These are phyloP conservation scores for Dendrolimus kikuchii DNA, from an alignment of 1,140 invertebrate species.

Conservation along the genomic window DNA sequence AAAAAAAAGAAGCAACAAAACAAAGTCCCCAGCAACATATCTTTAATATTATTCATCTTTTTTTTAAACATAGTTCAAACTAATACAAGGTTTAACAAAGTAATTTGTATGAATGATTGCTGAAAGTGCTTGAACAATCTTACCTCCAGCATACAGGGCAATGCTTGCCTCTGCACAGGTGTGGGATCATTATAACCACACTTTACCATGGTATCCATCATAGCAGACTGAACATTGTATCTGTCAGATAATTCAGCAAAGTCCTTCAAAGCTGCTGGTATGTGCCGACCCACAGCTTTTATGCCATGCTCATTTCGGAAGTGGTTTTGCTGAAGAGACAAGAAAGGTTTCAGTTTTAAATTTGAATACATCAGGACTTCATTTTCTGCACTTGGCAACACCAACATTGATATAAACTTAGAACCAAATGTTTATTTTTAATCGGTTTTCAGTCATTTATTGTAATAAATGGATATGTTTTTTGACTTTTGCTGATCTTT, in stretches of 20 bases:
- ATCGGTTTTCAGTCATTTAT: too few species aligned
- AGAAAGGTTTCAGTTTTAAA: neutral
- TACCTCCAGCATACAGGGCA: slow-evolving; percentile 89
- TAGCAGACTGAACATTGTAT: slow-evolving; percentile 74
- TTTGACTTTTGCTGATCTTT: too few species aligned
- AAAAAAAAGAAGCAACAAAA: too few species aligned
- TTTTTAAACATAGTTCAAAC: too few species aligned
- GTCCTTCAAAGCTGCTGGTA: slow-evolving; percentile 81
- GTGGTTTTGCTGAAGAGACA: slow-evolving; percentile 77
- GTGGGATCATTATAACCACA: slow-evolving; percentile 88
- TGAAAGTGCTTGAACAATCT: slow-evolving; percentile 12
- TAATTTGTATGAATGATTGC: too few species aligned
- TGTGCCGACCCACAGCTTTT: slow-evolving; percentile 81
- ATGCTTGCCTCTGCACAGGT: slow-evolving; percentile 95
- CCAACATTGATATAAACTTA: too few species aligned
- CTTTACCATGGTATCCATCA: slow-evolving; percentile 82
- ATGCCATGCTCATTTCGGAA: slow-evolving; percentile 85
- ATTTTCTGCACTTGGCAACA: too few species aligned
- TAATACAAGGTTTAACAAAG: too few species aligned
- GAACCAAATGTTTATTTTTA: too few species aligned
- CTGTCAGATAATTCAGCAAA: slow-evolving; percentile 78
- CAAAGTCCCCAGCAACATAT: too few species aligned
- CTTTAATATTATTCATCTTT: too few species aligned
- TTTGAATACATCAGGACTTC: neutral
- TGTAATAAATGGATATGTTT: too few species aligned